These are phyloP conservation scores for Drosophila mimetica DNA, from an alignment of 2,888 invertebrate species.

Conservation along the genomic window DNA sequence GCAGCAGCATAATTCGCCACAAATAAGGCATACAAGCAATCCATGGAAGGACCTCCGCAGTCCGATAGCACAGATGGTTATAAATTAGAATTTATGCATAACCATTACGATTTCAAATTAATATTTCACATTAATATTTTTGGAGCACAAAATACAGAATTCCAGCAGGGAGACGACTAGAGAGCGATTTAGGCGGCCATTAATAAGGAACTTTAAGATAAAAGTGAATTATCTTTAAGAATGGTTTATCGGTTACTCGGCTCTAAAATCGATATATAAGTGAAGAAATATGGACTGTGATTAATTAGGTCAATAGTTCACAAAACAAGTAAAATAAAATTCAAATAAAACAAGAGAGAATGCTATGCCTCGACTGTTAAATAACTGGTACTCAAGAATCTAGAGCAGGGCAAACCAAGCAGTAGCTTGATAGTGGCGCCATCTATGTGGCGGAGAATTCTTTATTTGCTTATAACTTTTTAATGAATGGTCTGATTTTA, in stretches of 20 bases:
- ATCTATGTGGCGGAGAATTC: too few relatives aligned
- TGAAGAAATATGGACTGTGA: neutral
- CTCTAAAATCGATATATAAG: neutral
- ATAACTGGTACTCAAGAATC: too few relatives aligned
- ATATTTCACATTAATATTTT: slow-evolving; percentile 26
- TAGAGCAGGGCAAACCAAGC: too few relatives aligned
- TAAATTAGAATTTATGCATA: slow-evolving; percentile 55
- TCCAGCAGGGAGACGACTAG: neutral
- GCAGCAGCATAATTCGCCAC: slow-evolving; percentile 13
- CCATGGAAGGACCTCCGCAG: neutral
- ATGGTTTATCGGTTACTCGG: neutral
- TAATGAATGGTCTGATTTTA: too few relatives aligned
- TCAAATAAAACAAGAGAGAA: too few relatives aligned
- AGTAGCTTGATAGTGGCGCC: too few relatives aligned
- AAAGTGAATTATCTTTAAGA: too few relatives aligned
- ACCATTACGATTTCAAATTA: slow-evolving; percentile 50
- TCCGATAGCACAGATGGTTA: slow-evolving; percentile 43
- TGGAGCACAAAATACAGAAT: neutral
- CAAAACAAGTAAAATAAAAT: too few relatives aligned
- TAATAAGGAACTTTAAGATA: too few relatives aligned
- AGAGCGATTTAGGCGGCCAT: neutral
- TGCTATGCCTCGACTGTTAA: too few relatives aligned
- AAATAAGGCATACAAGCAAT: slow-evolving; percentile 46
- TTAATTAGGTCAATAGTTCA: too few relatives aligned
- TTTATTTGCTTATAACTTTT: too few relatives aligned